Evolutionary conservation across 1,140 invertebrate species (phyloP), one percentile per base, ranked within the genome.

Genomic region (Calephelis virginiensis): DNA sequence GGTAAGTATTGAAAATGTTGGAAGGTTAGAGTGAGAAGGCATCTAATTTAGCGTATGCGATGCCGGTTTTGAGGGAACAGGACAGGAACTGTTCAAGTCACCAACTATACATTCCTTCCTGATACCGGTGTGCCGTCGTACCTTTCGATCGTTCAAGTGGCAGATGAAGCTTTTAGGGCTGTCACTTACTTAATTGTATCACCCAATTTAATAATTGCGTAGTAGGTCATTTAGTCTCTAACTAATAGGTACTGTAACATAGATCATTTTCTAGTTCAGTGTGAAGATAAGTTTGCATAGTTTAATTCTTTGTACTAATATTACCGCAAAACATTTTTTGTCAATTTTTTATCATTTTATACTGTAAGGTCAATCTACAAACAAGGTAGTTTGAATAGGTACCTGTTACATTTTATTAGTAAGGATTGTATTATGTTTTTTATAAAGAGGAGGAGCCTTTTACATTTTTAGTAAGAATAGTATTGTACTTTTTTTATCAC

Each of bases 131-230:
- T 82, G 82, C 78, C 82, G 86, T 85, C 86, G 85, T 90, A 90
- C 88, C 88, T 90, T 90, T 90, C 88, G 88, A 90, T 90, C 88
- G 86, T 86, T 90, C 88, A 89, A 90, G 86, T 90, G 88, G 85
- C 85, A 89, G 88, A 90, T 90, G 88, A 89, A 90, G 82, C 88
- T 88, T 84, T 90, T 81, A 90, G 88, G 88, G 88, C 72, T 89
- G 83, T 82, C 83, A 82, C 77, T 63, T 75, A 68, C 66, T 70
- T 56, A 53, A 65, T 65, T 56, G 45, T 59, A 53, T 61, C 37
- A 65, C 43, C 14, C 49, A 65, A 65, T 50, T 40, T 59, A 45
- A 56, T 64, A 59, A 59, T 59, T 37, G 28, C 37, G 8, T 59
- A 59, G 56, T 59, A 59, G 56, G 56, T 59, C 56, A 59, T 38